phyloP scores from a whole-genome alignment of 64 coral and sea anemone species.

The Porites australiensis region DNA sequence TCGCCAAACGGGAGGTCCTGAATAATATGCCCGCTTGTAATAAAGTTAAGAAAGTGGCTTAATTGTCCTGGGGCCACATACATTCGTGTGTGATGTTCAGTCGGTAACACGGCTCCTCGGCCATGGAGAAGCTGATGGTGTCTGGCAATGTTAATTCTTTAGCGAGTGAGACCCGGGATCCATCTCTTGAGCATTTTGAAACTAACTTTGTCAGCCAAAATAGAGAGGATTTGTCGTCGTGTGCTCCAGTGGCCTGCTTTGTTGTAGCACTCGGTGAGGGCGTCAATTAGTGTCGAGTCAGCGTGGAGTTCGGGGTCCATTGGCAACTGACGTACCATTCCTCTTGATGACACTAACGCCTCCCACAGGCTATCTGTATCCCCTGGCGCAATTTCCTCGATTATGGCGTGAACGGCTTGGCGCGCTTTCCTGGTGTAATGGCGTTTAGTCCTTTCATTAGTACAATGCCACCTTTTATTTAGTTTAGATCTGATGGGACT shows the following conservation, averaged over 20 bases:
- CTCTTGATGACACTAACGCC: constrained; percentile 16
- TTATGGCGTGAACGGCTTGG: constrained; percentile 30
- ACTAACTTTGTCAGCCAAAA: constrained; percentile 22
- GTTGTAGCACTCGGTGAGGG: constrained; percentile 12
- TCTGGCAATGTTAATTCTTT: constrained; percentile 20
- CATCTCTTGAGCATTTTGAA: constrained; percentile 30
- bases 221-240: constrained; percentile 16
- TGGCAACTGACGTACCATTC: background rate
- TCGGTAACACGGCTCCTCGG: constrained; percentile 6
- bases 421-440: constrained; percentile 17
- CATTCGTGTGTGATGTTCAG: background rate
- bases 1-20: constrained; percentile 4
- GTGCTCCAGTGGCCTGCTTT: constrained; percentile 28
- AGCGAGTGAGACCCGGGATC: constrained; percentile 18
- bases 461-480: constrained; percentile 7
- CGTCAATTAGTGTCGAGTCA: constrained; percentile 1
- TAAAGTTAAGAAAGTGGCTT: constrained; percentile 22
- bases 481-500: constrained; percentile 40
- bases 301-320: constrained; percentile 6
- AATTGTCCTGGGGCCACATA: constrained; percentile 30
- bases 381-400: constrained; percentile 63
- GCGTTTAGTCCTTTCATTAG: constrained; percentile 38
- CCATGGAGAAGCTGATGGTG: constrained; percentile 18
- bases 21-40: constrained; percentile 20
- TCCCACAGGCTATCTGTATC: constrained; percentile 10